phyloP scores from a whole-genome alignment of 1,140 invertebrate genomes.

The Arion vulgaris region DNA sequence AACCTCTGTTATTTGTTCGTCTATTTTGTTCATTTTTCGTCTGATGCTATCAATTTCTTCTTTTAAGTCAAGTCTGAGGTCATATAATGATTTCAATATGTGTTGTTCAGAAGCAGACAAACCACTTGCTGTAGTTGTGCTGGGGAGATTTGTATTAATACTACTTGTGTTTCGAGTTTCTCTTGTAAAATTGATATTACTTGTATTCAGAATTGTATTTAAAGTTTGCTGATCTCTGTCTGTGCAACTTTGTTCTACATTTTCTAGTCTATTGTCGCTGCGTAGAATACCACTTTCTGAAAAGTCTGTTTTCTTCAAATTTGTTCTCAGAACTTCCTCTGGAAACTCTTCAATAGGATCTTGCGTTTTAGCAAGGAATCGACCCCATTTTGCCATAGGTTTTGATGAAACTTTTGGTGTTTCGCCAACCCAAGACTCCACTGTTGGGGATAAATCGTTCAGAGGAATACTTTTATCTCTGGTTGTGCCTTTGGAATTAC shows the following conservation, averaged over 20 bases:
- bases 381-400: slow-evolving; percentile 60
- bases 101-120: slow-evolving; percentile 78
- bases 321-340: slow-evolving; percentile 71
- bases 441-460: slow-evolving; percentile 66
- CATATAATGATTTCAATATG: slow-evolving; percentile 86
- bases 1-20: slow-evolving; percentile 84
- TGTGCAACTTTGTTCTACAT: slow-evolving; percentile 44
- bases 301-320: slow-evolving; percentile 60
- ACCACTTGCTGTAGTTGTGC: slow-evolving; percentile 35
- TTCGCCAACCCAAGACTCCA: slow-evolving; percentile 75
- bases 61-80: slow-evolving; percentile 89
- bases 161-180: slow-evolving; percentile 19
- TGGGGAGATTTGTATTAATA: slow-evolving; percentile 16
- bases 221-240: background rate
- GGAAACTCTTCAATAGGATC: slow-evolving; percentile 89
- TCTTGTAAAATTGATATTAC: slow-evolving; percentile 17
- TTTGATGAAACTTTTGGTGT: slow-evolving; percentile 66
- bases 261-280: slow-evolving; percentile 62
- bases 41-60: slow-evolving; percentile 88
- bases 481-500: slow-evolving; percentile 13
- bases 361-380: slow-evolving; percentile 75
- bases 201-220: slow-evolving; percentile 12
- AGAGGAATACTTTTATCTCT: no score
- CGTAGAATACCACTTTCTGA: slow-evolving; percentile 62
- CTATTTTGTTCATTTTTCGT: slow-evolving; percentile 85